Evolutionary conservation across 2,797 vertebrate genomes (phyloP).

Genomic region (Neostethus bicornis): DNA sequence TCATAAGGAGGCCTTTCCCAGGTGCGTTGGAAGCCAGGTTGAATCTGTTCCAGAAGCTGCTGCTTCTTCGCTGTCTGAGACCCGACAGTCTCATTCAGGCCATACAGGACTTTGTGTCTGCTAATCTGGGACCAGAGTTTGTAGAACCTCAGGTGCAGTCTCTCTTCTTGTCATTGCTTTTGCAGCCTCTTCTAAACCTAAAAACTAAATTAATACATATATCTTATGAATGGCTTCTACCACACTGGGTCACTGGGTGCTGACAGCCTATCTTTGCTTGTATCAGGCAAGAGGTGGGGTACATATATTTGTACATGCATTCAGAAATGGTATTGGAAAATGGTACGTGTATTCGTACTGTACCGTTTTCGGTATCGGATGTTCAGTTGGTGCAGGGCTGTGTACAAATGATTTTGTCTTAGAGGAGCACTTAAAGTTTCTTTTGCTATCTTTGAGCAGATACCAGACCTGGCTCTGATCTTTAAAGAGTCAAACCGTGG

Average conservation of each 20-base stretch:
- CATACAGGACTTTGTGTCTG: constrained; percentile 90
- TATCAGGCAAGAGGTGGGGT: too few species aligned
- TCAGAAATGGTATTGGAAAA: too few species aligned
- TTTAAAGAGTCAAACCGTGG: constrained; percentile 85
- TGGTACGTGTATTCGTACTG: too few species aligned
- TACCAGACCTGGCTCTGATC: constrained; percentile 83
- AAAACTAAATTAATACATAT: too few species aligned
- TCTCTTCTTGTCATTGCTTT: too few species aligned
- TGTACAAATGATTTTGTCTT: too few species aligned
- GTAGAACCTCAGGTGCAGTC: constrained; percentile 87
- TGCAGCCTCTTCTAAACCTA: too few species aligned
- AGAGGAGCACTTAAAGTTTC: not conserved
- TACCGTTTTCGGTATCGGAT: not conserved
- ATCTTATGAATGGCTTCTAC: too few species aligned
- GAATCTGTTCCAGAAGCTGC: constrained; percentile 89
- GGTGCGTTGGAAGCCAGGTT: constrained; percentile 80
- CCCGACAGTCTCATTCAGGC: constrained; percentile 87
- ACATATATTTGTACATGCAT: too few species aligned
- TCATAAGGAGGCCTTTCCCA: constrained; percentile 82
- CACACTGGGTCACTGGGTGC: too few species aligned
- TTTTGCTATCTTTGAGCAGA: constrained; percentile 70
- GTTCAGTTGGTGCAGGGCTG: too few species aligned
- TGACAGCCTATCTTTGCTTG: too few species aligned
- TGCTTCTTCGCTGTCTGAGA: constrained; percentile 89
- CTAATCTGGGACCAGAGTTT: constrained; percentile 85